phyloP scores from a whole-genome alignment of 2,797 vertebrate species.

The Falco berigora region DNA sequence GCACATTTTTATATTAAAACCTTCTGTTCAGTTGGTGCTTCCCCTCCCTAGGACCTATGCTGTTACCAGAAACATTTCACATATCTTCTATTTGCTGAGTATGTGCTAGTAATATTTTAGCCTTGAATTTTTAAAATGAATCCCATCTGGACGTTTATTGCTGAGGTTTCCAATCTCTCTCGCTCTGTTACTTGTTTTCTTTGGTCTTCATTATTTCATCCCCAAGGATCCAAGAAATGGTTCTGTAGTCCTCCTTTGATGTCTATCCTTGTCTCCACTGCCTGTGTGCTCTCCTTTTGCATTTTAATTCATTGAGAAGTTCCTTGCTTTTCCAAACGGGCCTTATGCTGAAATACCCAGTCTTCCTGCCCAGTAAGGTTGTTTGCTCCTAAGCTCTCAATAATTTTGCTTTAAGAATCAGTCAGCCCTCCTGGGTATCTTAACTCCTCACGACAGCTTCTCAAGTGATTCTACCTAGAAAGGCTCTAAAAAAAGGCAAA shows the following conservation, averaged over 20 bases:
- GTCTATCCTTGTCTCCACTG: slow-evolving; percentile 23
- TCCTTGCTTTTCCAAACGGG: neutral
- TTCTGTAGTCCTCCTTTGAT: slow-evolving; percentile 39
- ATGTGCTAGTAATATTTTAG: slow-evolving; percentile 42
- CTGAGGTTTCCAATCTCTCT: slow-evolving; percentile 45
- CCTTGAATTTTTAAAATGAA: slow-evolving; percentile 50
- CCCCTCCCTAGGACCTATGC: neutral
- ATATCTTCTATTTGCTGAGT: slow-evolving; percentile 35
- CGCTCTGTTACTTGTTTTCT: slow-evolving; percentile 32
- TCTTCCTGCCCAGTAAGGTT: neutral
- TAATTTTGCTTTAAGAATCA: neutral
- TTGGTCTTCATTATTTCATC: slow-evolving; percentile 62
- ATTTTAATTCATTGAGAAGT: slow-evolving; percentile 27
- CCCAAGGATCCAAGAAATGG: slow-evolving; percentile 16
- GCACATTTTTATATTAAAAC: neutral
- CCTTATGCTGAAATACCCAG: neutral
- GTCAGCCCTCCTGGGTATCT: neutral
- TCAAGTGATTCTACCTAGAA: neutral
- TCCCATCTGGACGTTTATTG: slow-evolving; percentile 57
- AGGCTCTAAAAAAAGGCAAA: neutral
- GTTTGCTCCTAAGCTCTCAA: neutral
- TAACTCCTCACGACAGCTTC: neutral
- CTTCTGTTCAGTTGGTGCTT: slow-evolving; percentile 4
- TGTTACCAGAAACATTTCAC: slow-evolving; percentile 18
- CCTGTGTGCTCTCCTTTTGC: neutral